Percentiles rank a stretch among this genome's conserved stretches.
Conservation (phyloP, 2,113 vertebrate species). For the Hyaena hyaena region DNA sequence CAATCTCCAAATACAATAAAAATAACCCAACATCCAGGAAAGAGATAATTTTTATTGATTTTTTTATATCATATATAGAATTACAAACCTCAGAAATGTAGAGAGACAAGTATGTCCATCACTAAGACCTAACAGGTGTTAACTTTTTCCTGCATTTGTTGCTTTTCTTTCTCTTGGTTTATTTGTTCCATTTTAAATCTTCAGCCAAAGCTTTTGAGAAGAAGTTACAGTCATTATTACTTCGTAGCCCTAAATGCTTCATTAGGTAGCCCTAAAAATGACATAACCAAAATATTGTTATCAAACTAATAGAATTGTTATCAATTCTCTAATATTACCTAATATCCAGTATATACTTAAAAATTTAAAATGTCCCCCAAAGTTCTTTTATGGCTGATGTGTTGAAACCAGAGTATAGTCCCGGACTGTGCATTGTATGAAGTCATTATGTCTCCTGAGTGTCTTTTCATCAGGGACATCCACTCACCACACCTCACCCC, state of each 20-base stretch:
- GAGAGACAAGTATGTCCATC: background rate
- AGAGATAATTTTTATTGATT: background rate
- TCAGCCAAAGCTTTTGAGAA: background rate
- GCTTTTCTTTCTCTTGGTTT: background rate
- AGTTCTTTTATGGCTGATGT: background rate
- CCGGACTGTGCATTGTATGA: background rate
- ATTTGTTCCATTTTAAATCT: background rate
- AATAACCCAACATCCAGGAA: background rate
- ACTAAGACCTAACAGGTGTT: background rate
- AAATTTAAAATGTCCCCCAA: background rate
- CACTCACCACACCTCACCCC: background rate
- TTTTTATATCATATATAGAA: background rate
- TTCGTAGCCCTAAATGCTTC: constrained; percentile 12
- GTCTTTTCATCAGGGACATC: background rate
- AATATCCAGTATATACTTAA: background rate
- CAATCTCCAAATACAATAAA: constrained; percentile 20
- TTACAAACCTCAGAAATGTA: background rate
- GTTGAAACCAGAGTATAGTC: background rate
- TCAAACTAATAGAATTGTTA: constrained; percentile 36
- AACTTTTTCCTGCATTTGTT: background rate
- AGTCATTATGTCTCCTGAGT: background rate
- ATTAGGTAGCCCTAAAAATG: background rate
- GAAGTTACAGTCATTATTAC: constrained; percentile 1
- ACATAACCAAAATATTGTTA: background rate
- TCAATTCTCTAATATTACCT: background rate